Evolutionary conservation across 2,888 invertebrate species (phyloP), one percentile per base, ranked within the genome.

Genomic region (Xiphydria camelus): DNA sequence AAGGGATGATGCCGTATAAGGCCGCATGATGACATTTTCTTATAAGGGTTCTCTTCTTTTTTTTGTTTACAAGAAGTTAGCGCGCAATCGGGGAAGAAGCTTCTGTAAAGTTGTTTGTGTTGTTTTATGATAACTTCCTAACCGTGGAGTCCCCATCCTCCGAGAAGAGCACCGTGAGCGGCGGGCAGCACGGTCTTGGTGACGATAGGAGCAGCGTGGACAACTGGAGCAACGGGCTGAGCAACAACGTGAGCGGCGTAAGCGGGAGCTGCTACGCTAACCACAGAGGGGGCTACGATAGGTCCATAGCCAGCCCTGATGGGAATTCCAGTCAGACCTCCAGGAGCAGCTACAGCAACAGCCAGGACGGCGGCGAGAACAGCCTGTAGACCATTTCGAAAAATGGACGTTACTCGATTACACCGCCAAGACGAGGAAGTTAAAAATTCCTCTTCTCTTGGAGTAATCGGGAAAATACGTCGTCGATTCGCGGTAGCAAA

Each of bases 281-380:
- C 40, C 33, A 75, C 60, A 36, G 62, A 51, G 19, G 73, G 73
- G 17, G 74, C 73, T 46, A 58, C 55, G 60, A 75, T 70, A 38
- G 62, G 62, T 45, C 70, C 74, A 12, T 62, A 42, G 44, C 69
- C 73, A 38, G 63, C 62, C 53, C 62, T 59, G 39, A 67, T 35
- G 34, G 59, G 57, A 41, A 66, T 76, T 75, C 36, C 80, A 75
- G 48, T 80, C 70, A 32, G 79, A 75, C 69, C 82, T 78, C 64
- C 81, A 76, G 64, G 82, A 76, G 55, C 79, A 71, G 54, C 82
- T 64, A 9, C 78, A 75, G 36, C 80, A 75, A 67, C 78, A 38
- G 73, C 74, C 69, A 76, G 46, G 47, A 76, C 46, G 66, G 70
- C 74, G 49, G 68, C 68, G 63, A 74, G 56, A 45, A 73, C 62